Evolutionary conservation across 2,888 invertebrate species (phyloP).

Genomic region (Ligdia adustata): DNA sequence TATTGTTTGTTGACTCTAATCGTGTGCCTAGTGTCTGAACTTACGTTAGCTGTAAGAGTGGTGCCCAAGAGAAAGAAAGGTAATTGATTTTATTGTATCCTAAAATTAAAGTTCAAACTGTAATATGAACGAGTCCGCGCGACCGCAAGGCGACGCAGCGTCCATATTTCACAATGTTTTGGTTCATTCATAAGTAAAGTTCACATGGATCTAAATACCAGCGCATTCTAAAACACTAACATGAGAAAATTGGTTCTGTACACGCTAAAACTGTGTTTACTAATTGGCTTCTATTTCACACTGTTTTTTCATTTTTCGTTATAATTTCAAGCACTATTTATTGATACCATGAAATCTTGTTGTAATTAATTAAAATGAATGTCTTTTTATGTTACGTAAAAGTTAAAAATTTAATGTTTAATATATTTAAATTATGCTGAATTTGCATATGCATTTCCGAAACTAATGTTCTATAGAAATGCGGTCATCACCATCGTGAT

Average conservation of each 20-base stretch:
- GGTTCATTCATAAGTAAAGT: slow-evolving; percentile 32
- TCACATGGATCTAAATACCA: slow-evolving; percentile 31
- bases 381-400: slow-evolving; percentile 2
- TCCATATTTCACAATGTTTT: slow-evolving; percentile 41
- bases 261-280: not conserved
- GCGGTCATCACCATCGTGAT: not conserved
- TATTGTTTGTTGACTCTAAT: slow-evolving; percentile 78
- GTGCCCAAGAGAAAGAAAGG: slow-evolving; percentile 84
- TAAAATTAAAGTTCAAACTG: slow-evolving; percentile 1
- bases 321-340: not conserved
- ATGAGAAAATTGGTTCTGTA: slow-evolving; percentile 14
- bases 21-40: slow-evolving; percentile 79
- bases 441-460: slow-evolving; percentile 3
- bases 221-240: slow-evolving; percentile 3
- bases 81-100: slow-evolving; percentile 46
- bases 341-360: not conserved
- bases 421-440: slow-evolving; percentile 1
- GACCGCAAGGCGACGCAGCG: slow-evolving; percentile 32
- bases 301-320: too few species aligned
- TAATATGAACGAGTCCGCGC: slow-evolving; percentile 28
- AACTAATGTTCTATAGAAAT: not conserved
- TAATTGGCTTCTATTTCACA: not conserved
- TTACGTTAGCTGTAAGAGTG: slow-evolving; percentile 82
- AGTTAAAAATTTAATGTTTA: not conserved
- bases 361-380: not conserved